Percentiles rank a stretch among this genome's conserved stretches.
phyloP scores from a whole-genome alignment of 2,888 invertebrate species.

The Exephanes ischioxanthus region DNA sequence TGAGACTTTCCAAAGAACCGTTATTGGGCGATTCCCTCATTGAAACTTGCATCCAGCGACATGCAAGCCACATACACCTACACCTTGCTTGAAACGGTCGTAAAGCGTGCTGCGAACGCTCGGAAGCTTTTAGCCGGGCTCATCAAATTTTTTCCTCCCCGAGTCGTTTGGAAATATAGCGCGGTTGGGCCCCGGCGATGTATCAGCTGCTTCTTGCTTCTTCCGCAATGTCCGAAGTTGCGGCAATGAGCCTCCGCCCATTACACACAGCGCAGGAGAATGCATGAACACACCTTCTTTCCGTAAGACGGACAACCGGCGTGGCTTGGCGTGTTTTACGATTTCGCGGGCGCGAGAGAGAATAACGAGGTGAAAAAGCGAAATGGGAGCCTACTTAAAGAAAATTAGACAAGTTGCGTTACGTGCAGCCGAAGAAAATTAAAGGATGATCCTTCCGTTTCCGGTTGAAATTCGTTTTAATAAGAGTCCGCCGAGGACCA shows the following conservation, averaged over 20 bases:
- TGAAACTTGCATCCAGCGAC: background rate
- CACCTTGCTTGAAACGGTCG: conserved; percentile 65
- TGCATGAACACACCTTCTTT: conserved; percentile 41
- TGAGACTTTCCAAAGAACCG: background rate
- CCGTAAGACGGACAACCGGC: conserved; percentile 55
- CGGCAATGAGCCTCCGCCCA: conserved; percentile 1
- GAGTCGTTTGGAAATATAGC: conserved; percentile 66
- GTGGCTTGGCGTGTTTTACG: conserved; percentile 62
- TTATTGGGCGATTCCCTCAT: background rate
- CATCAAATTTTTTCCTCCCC: conserved; percentile 71
- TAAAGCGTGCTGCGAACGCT: conserved; percentile 68
- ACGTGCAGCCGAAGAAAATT: conserved; percentile 22
- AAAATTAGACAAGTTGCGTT: conserved; percentile 31
- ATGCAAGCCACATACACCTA: conserved; percentile 26
- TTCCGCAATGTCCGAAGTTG: conserved; percentile 60
- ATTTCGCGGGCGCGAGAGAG: conserved; percentile 46
- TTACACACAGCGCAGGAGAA: background rate
- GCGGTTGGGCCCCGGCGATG: conserved; percentile 27
- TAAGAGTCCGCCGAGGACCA: background rate
- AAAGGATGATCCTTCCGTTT: conserved; percentile 15
- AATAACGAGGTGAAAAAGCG: conserved; percentile 41
- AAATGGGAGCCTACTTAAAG: conserved; percentile 45
- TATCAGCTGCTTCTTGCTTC: conserved; percentile 54
- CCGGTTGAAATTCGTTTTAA: conserved; percentile 26
- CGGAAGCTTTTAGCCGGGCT: conserved; percentile 73